Evolutionary conservation across 2,797 vertebrate species (phyloP), one percentile per base, ranked within the genome.

Genomic region (Micrastur ruficollis): DNA sequence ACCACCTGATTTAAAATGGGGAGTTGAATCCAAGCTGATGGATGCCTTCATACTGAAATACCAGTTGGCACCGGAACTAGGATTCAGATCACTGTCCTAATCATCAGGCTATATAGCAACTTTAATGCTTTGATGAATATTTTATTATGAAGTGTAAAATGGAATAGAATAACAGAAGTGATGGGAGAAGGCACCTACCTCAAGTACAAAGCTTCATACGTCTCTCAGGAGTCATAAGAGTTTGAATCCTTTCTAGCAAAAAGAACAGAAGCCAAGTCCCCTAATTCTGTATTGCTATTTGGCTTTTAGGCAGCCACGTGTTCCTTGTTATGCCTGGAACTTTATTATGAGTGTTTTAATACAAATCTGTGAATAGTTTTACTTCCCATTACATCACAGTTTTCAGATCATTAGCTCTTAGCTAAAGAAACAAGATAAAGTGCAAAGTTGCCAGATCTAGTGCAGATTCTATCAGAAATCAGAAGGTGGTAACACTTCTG

Each of bases 51-150:
- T 70, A 40, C 40, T 81, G 78, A 94, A 93, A 89, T 58, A 92
- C 47, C 31, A 82, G 74, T 21, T 96, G 89, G 81, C 72, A 67
- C 36, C 81, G 42, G 75, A 96, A 80, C 58, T 65, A 36, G 42
- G 61, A 87, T 75, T 86, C 86, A 80, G 22, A 87, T 92, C 68
- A 53, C 49, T 87, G 31, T 59, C 56, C 40, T 92, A 93, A 96
- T 94, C 95, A 91, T 83, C 81, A 96, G 86, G 8, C 34, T 86
- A 67, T 92, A 83, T 38, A 81, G 78, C 21, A 80, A 50, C 49
- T 91, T 83, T 86, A 93, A 92, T 90, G 86, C 17, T 72, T 74
- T 83, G 71, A 94, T 96, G 47, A 95, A 93, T 96, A 94, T 96
- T 96, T 91, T 87, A 96, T 92, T 86, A 61, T 86, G 63, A 78